phyloP scores from a whole-genome alignment of 2,113 vertebrate species.

The Hiodon alosoides region DNA sequence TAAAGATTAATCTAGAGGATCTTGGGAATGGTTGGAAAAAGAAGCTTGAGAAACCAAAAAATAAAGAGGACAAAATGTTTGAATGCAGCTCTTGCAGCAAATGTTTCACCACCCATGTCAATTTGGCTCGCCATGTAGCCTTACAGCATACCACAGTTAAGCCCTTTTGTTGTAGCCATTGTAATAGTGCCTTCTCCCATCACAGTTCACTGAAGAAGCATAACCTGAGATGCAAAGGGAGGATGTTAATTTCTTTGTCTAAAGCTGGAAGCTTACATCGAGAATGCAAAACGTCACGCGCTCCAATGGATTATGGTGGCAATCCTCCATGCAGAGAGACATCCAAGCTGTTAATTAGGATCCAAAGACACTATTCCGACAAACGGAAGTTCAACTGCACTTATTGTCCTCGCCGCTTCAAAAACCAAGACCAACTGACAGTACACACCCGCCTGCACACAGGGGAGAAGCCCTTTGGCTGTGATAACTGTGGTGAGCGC shows the following conservation, averaged over 20 bases:
- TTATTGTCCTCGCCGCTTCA: slow-evolving; percentile 59
- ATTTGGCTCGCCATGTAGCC: slow-evolving; percentile 52
- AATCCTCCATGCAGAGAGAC: slow-evolving; percentile 30
- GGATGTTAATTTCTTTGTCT: not conserved
- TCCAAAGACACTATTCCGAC: slow-evolving; percentile 47
- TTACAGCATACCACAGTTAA: slow-evolving; percentile 50
- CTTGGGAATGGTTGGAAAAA: slow-evolving; percentile 51
- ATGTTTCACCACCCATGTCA: slow-evolving; percentile 41
- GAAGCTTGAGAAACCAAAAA: slow-evolving; percentile 6
- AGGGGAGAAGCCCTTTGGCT: slow-evolving; percentile 60
- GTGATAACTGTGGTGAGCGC: slow-evolving; percentile 54
- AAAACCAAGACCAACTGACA: slow-evolving; percentile 33
- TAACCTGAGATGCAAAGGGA: slow-evolving; percentile 34
- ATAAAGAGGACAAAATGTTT: slow-evolving; percentile 30
- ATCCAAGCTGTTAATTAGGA: slow-evolving; percentile 40
- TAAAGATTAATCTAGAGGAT: slow-evolving; percentile 56
- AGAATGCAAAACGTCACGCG: slow-evolving; percentile 5
- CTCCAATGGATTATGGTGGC: slow-evolving; percentile 23
- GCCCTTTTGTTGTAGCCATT: slow-evolving; percentile 50
- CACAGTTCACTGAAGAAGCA: slow-evolving; percentile 51
- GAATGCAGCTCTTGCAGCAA: slow-evolving; percentile 53
- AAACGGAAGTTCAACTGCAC: slow-evolving; percentile 47
- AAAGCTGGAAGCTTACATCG: not conserved
- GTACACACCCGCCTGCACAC: slow-evolving; percentile 60
- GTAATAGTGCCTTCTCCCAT: slow-evolving; percentile 44